Conservation (phyloP, 2,797 vertebrate genomes). For the Natrix natrix region DNA sequence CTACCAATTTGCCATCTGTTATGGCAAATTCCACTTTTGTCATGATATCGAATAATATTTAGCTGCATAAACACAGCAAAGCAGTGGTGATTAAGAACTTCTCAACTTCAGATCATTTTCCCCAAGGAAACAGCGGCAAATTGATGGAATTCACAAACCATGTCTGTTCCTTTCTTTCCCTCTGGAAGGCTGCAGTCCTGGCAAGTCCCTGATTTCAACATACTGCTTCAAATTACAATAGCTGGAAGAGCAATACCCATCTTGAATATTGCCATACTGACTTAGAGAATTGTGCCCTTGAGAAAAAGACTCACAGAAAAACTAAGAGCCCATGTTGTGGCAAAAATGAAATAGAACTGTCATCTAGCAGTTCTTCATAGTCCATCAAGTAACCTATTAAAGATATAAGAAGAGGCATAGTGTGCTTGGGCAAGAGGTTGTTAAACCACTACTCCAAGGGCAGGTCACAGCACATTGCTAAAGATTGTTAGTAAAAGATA, state of each 20-base stretch:
- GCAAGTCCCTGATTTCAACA: slow-evolving; percentile 42
- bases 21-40: neutral
- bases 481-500: slow-evolving; percentile 64
- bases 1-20: neutral
- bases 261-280: slow-evolving; percentile 66
- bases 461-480: slow-evolving; percentile 66
- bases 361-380: slow-evolving; percentile 77
- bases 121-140: slow-evolving; percentile 44
- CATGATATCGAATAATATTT: neutral
- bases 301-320: slow-evolving; percentile 70
- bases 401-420: slow-evolving; percentile 71
- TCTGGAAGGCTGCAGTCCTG: slow-evolving; percentile 60
- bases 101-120: neutral
- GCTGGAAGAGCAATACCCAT: slow-evolving; percentile 69
- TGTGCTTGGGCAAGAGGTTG: slow-evolving; percentile 71
- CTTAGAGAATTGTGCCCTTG: slow-evolving; percentile 77
- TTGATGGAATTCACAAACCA: slow-evolving; percentile 58
- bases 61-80: neutral
- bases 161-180: slow-evolving; percentile 53
- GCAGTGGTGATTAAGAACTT: neutral
- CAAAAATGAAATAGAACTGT: slow-evolving; percentile 80
- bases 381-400: slow-evolving; percentile 75
- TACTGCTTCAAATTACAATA: slow-evolving; percentile 53
- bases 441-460: slow-evolving; percentile 73
- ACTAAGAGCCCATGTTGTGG: slow-evolving; percentile 66